Percentiles rank a stretch among this genome's conserved stretches.
Evolutionary conservation across 2,113 vertebrate genomes (phyloP).

Genomic region (Sitta europaea): DNA sequence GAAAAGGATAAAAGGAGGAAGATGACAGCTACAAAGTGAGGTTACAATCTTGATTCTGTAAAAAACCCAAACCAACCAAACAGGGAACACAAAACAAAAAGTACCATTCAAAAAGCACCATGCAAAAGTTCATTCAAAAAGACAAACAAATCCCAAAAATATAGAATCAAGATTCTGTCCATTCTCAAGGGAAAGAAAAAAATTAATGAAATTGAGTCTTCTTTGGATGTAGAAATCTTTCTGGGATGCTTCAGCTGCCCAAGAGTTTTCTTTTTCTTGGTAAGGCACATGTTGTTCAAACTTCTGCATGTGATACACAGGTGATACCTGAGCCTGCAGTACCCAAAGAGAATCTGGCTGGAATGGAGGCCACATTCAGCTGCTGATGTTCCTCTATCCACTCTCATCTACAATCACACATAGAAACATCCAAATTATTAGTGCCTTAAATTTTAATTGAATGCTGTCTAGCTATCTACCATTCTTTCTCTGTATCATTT

Average conservation of each 20-base stretch:
- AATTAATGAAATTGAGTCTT: neutral
- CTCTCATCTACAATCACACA: neutral
- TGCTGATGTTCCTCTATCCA: neutral
- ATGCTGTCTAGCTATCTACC: neutral
- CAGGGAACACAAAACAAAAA: neutral
- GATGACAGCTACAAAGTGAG: neutral
- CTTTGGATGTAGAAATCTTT: neutral
- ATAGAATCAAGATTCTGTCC: neutral
- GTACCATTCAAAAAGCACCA: no score
- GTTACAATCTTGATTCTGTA: neutral
- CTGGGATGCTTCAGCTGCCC: neutral
- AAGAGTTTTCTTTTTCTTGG: neutral
- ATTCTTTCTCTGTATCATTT: neutral
- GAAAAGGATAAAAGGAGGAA: neutral
- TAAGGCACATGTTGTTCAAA: neutral
- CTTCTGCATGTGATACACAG: rapidly evolving
- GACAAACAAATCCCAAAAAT: neutral
- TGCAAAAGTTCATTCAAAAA: neutral
- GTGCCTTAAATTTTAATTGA: neutral
- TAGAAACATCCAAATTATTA: neutral
- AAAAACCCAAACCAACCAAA: neutral
- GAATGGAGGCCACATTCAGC: neutral
- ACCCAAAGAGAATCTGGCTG: neutral
- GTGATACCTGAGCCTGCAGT: neutral
- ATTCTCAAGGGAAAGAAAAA: neutral